Base-by-base conservation (phyloP, 2,888 invertebrate genomes). In the Tetragonula carbonaria region DNA sequence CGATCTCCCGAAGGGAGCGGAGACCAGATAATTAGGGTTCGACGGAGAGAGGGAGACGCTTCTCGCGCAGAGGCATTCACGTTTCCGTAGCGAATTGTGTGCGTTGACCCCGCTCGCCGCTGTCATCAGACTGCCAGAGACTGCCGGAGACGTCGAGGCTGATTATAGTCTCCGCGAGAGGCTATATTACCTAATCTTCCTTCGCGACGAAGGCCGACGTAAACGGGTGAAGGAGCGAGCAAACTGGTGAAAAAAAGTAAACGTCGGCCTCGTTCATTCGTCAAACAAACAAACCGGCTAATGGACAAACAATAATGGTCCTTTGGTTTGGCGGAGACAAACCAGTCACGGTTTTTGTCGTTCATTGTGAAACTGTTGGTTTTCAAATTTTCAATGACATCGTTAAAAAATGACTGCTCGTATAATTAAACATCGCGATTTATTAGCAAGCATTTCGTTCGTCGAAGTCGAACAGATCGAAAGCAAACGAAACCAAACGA, bases 61-160 rank as follows among this genome's bases (percentile, higher is more conserved):
- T 80, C 82, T 16, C 72, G 75, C 51, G 73, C 73, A 74, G 74
- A 73, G 78, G 71, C 76, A 82, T 8, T 45, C 86, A 81, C 81
- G 86, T 84, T 84, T 85, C 73, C 76, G 33, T 82, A 74, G 80
- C 55, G 83, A 87, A 85, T 80, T 84, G 74, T 86, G 78, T 75
- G 68, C 57, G 74, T 76, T 83, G 83, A 84, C 86, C 81, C 76
- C 67, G 75, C 75, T 75, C 82, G 45, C 70, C 63, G 57, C 80
- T 80, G 77, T 84, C 85, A 57, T 70, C 83, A 57, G 74, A 66
- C 75, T 75, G 77, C 75, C 78, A 74, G 70, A 72, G 83, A 86
- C 86, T 33, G 33, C 28, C 28, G 2, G 28, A 28, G 28, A 74
- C 78, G 70, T 73, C 86, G 65, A 67, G 80, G 81, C 86, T 90